Base-by-base conservation (phyloP, 2,797 vertebrate species). In the Takifugu rubripes region DNA sequence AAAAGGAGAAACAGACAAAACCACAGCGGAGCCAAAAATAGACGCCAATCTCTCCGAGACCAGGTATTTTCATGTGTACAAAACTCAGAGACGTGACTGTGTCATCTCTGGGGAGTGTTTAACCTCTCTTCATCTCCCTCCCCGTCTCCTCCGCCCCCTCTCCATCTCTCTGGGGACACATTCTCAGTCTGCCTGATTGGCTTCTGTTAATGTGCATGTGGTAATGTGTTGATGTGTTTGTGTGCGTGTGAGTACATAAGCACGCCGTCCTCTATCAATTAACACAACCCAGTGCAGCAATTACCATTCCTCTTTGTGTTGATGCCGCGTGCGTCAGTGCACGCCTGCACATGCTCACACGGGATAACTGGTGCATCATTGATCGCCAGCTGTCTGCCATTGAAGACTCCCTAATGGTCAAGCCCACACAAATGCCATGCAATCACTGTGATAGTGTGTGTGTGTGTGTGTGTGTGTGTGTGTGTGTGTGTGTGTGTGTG, bases 181-280 rank as follows among this genome's bases (percentile, higher is more conserved):
- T 83, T 72, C 68, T 72, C 81, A 69, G 69, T 64, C 75, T 76
- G 85, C 62, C 73, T 87, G 82, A 88, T 86, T 83, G 78, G 78
- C 70, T 75, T 78, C 71, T 80, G 84, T 77, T 78, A 79, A 77
- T 66, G 79, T 81, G 79, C 72, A 72, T 74, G 77, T 67, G 77
- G 54, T 72, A 61, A 77, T 75, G 52, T 63, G 78, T 61, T 66
- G 47, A 66, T 61, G 76, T 66, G 73, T 61, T 21, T 60, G 72
- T 62, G 76, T 62, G 72, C 67, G 26, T 65, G 73, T 66, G 72
- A 63, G 72, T 54, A 70, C 42, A 59, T 62, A 52, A 61, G 65
- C 77, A 77, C 72, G 79, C 66, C 65, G 69, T 82, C 77, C 61
- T 87, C 81, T 68, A 88, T 90, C 84, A 83, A 84, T 90, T 90